Evolutionary conservation across 2,797 vertebrate species (phyloP).

Genomic region (Malurus splendens): DNA sequence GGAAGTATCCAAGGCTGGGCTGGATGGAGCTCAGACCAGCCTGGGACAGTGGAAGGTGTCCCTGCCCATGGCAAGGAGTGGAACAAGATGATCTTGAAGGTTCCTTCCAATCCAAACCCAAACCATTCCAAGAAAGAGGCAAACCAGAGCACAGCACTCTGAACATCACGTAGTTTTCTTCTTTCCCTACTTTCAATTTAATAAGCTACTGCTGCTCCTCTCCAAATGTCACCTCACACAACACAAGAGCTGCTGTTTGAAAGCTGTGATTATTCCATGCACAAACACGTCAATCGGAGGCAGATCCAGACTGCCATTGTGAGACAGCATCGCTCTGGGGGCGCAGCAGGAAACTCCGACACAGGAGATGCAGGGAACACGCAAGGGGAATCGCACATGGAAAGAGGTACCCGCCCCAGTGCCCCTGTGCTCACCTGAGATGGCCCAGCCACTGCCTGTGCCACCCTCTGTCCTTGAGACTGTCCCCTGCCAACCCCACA

Average conservation of each 20-base stretch:
- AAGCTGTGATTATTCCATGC: conserved; percentile 49
- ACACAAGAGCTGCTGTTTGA: conserved; percentile 42
- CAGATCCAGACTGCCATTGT: background rate
- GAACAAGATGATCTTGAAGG: background rate
- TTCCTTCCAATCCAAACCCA: background rate
- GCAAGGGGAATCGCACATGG: accelerated
- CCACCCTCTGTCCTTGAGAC: background rate
- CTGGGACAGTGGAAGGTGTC: background rate
- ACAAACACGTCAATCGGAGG: conserved; percentile 46
- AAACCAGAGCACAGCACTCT: background rate
- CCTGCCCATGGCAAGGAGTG: background rate
- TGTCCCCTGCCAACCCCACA: background rate
- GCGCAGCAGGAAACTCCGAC: accelerated
- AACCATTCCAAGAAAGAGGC: background rate
- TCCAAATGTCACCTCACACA: conserved; percentile 46
- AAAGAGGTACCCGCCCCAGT: background rate
- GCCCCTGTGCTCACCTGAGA: accelerated
- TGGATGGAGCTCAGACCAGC: accelerated
- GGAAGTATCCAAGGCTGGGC: accelerated
- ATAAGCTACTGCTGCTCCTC: conserved; percentile 38
- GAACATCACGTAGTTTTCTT: accelerated
- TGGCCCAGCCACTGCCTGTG: background rate
- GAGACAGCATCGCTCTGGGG: background rate
- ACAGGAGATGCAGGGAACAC: accelerated
- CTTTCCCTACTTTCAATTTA: background rate